Evolutionary conservation across 2,113 vertebrate genomes (phyloP).

Genomic region (Marmota flaviventris): DNA sequence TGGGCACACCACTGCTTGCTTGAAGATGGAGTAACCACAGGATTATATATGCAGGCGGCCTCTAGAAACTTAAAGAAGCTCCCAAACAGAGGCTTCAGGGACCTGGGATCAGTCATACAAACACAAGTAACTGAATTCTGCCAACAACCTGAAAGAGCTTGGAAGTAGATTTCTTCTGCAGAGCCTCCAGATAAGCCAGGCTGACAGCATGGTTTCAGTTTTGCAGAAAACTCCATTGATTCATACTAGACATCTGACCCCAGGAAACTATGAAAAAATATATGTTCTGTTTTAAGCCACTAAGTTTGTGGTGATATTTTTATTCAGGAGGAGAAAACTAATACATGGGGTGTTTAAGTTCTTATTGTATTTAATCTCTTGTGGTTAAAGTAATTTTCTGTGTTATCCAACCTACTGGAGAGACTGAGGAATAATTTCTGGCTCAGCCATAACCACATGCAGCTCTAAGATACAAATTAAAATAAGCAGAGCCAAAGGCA

Average conservation of each 20-base stretch:
- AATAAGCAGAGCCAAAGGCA: not conserved
- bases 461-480: slow-evolving; percentile 24
- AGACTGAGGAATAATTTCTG: not conserved
- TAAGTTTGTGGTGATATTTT: not conserved
- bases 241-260: not conserved
- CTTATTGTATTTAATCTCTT: not conserved
- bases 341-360: not conserved
- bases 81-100: not conserved
- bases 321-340: not conserved
- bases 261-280: not conserved
- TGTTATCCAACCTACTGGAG: not conserved
- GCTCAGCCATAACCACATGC: not conserved
- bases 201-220: not conserved
- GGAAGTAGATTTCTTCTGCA: not conserved
- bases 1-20: not conserved
- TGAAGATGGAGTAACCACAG: not conserved
- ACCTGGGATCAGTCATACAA: not conserved
- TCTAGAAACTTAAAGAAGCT: not conserved
- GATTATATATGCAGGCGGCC: not conserved
- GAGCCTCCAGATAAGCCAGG: not conserved
- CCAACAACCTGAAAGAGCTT: not conserved
- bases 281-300: not conserved
- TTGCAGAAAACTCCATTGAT: not conserved
- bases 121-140: not conserved
- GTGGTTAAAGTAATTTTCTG: not conserved